A percentile compares a stretch with the other conserved stretches of the same genome.
phyloP scores from a whole-genome alignment of 2,113 vertebrate genomes.

The Edolisoma coerulescens region DNA sequence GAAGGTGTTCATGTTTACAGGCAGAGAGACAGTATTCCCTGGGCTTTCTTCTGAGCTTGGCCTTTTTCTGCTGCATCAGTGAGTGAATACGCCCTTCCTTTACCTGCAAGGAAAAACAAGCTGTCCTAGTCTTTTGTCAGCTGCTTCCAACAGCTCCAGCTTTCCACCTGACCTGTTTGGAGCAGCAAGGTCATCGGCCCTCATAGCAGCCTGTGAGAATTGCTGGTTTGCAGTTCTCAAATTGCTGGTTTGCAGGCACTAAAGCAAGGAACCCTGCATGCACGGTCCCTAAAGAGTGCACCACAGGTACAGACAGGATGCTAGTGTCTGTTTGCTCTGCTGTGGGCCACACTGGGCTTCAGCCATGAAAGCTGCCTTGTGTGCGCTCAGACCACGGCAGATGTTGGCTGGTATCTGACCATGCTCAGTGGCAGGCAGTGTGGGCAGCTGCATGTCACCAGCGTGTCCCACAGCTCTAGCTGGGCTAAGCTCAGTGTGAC shows the following conservation, averaged over 20 bases:
- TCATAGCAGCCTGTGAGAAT: background rate
- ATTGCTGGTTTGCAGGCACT: accelerated
- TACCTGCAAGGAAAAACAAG: background rate
- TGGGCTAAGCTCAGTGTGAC: background rate
- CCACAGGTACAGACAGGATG: accelerated
- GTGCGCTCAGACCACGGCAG: background rate
- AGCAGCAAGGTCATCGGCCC: background rate
- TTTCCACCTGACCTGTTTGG: background rate
- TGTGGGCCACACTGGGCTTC: background rate
- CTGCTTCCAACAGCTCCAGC: background rate
- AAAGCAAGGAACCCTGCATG: background rate
- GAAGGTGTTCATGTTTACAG: background rate
- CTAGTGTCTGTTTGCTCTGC: background rate
- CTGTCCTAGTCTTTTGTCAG: background rate
- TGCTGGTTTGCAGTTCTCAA: background rate
- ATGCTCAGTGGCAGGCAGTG: accelerated
- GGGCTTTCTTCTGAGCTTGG: background rate
- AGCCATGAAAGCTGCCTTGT: accelerated
- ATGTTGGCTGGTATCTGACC: background rate
- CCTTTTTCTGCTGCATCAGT: background rate
- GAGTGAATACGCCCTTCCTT: background rate
- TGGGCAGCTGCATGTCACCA: background rate
- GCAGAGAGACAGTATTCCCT: background rate
- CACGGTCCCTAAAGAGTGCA: background rate
- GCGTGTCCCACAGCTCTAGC: background rate